Evolutionary conservation across 2,797 vertebrate genomes (phyloP).

Genomic region (Lutjanus campechanus): DNA sequence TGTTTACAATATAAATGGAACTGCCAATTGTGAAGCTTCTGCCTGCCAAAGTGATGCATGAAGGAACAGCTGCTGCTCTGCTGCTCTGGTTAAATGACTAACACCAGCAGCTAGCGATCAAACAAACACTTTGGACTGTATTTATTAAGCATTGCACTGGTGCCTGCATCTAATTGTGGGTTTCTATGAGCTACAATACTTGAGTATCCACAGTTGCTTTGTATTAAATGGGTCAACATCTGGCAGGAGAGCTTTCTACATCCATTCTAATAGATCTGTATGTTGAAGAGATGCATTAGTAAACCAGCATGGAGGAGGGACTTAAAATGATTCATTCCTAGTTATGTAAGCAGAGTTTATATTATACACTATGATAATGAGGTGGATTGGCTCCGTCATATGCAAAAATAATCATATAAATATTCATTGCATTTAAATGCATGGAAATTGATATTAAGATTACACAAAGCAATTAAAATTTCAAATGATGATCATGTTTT

Average conservation of each 20-base stretch:
- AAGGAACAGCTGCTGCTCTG: conserved; percentile 40
- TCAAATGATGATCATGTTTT: too few relatives aligned
- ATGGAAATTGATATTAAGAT: too few relatives aligned
- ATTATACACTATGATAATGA: too few relatives aligned
- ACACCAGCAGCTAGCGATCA: conserved; percentile 34
- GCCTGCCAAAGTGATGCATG: conserved; percentile 65
- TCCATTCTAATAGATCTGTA: conserved; percentile 1
- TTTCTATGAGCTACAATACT: background rate
- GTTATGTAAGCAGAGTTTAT: too few relatives aligned
- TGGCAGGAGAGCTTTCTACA: background rate
- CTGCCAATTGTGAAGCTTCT: conserved; percentile 59
- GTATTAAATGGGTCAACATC: background rate
- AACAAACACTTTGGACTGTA: conserved; percentile 2
- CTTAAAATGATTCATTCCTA: too few relatives aligned
- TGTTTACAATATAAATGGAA: conserved; percentile 65
- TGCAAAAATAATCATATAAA: too few relatives aligned
- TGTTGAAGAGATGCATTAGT: background rate
- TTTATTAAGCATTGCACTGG: background rate
- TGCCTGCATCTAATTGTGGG: background rate
- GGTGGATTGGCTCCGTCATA: too few relatives aligned
- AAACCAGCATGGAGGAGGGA: background rate
- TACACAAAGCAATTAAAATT: too few relatives aligned
- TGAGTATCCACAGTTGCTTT: background rate
- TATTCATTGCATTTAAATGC: too few relatives aligned
- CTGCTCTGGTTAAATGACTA: conserved; percentile 44